phyloP scores from a whole-genome alignment of 1,140 invertebrate genomes.

The Tribolium madens region DNA sequence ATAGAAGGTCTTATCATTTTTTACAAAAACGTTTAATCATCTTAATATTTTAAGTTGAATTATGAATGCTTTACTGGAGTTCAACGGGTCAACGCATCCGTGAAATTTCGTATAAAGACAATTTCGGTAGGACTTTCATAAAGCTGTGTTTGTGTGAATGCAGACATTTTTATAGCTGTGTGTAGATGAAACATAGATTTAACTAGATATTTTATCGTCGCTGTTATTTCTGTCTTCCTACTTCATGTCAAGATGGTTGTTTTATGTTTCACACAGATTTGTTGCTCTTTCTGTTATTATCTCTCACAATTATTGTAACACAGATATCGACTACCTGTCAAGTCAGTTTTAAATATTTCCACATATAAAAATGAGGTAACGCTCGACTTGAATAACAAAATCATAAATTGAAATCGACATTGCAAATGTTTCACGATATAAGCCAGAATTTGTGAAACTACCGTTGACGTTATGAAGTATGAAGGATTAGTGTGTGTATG shows the following conservation, averaged over 20 bases:
- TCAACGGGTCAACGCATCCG: background rate
- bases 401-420: background rate
- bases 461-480: background rate
- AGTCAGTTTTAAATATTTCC: too few species aligned
- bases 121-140: background rate
- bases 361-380: background rate
- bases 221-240: constrained; percentile 1
- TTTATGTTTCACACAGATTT: background rate
- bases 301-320: background rate
- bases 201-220: background rate
- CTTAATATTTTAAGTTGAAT: constrained; percentile 5
- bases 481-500: background rate
- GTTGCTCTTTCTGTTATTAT: background rate
- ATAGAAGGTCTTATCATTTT: constrained; percentile 10
- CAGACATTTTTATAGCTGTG: constrained; percentile 16
- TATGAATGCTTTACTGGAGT: background rate
- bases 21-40: background rate
- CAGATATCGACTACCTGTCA: too few species aligned
- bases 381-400: background rate
- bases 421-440: background rate
- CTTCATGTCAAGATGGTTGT: background rate
- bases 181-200: constrained; percentile 7
- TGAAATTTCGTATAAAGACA: background rate
- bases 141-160: background rate
- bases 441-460: background rate